These are phyloP conservation scores for Oreochromis niloticus DNA, from an alignment of 2,113 vertebrate genomes.

Conservation along the genomic window DNA sequence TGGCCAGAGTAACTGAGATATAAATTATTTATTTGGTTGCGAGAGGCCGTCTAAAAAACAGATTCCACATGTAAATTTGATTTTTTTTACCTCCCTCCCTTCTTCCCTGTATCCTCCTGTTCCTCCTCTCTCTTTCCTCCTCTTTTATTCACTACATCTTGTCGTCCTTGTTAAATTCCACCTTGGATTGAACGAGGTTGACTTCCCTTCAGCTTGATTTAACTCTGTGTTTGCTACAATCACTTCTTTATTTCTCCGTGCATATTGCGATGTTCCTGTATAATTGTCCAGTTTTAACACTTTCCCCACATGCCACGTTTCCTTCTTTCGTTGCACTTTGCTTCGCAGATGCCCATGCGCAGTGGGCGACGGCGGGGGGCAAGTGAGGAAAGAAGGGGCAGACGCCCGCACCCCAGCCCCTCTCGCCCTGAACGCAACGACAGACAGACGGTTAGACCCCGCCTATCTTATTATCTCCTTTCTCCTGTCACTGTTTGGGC, in stretches of 20 bases:
- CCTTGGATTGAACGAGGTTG: not conserved
- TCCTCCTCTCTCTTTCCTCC: not conserved
- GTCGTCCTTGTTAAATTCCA: not conserved
- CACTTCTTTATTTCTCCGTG: not conserved
- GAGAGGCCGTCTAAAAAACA: not conserved
- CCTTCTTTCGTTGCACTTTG: not conserved
- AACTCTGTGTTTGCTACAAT: not conserved
- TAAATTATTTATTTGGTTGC: not conserved
- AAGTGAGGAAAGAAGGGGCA: constrained; percentile 76
- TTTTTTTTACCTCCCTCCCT: not conserved
- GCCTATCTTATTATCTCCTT: not conserved
- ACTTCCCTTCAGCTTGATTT: not conserved
- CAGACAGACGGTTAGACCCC: constrained; percentile 68
- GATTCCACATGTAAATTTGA: not conserved
- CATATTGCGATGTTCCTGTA: not conserved
- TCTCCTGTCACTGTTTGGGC: not conserved
- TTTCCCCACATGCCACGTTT: not conserved
- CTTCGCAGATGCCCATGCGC: constrained; percentile 80
- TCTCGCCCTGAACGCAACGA: constrained; percentile 71
- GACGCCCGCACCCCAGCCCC: constrained; percentile 73
- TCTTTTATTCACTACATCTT: constrained; percentile 4
- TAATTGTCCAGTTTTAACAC: not conserved
- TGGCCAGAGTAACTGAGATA: not conserved
- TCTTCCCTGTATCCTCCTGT: not conserved
- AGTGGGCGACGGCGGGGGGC: constrained; percentile 80